Base-by-base conservation (phyloP, 2,888 invertebrate genomes). In the Oxycera nigricornis region DNA sequence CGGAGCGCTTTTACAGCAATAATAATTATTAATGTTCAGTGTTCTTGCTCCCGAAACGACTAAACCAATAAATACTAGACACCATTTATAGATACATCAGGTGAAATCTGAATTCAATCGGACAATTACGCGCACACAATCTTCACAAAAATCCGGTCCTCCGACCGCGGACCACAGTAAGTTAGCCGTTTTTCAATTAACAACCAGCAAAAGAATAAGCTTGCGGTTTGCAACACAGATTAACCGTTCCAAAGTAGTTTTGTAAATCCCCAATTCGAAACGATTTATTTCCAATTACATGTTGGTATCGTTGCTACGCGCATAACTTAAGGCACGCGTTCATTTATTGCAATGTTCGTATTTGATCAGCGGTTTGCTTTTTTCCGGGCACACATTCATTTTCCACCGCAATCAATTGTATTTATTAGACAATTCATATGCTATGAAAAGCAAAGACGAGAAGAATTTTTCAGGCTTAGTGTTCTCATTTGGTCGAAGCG, bases 171-270 rank as follows among this genome's bases (percentile, higher is more conserved):
- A 65, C 65, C 39, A n/a, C 24, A 39, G 31, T 22, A 26, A 46
- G 52, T 70, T 70, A 35, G 70, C 31, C 70, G 70, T 70, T 55
- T 70, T 70, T 70, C 70, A 70, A 70, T 70, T 70, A 70, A 52
- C 67, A 68, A 68, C 22, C 28, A 50, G 67, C 28, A 50, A n/a
- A 26, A 61, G 39, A 70, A 70, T 70, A 70, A 68, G 55, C 55
- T 70, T 70, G 70, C 35, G 70, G 70, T 70, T 55, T 22, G 22
- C 26, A 11, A 22, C 46, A 28, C 11, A 52, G 22, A 70, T 70
- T 55, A 22, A 70, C 55, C 70, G 31, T 70, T 50, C 28, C 50
- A 17, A 70, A 55, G 55, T 31, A 46, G 17, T 70, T 70, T 65
- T 52, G 52, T 28, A 31, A 52, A 55, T 35, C 35, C 55, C 28